A percentile compares a stretch with the other conserved stretches of the same genome.
Conservation (phyloP, 2,113 vertebrate genomes). For the Isurus oxyrinchus region DNA sequence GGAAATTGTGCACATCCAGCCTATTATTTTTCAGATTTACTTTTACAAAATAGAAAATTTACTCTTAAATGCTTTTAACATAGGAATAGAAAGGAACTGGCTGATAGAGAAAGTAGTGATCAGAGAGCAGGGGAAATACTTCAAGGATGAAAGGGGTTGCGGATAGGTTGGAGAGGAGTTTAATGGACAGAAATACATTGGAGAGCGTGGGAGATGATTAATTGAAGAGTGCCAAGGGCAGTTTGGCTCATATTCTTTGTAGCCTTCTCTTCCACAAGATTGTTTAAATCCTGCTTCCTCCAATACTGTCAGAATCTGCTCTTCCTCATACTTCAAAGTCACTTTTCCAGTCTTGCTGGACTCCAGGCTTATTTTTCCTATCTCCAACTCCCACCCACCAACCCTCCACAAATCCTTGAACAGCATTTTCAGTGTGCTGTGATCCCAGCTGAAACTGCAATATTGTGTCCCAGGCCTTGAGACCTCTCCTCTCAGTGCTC, state of each 20-base stretch:
- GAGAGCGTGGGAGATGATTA: too few relatives aligned
- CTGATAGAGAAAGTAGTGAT: too few relatives aligned
- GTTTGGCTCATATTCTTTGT: too few relatives aligned
- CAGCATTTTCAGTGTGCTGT: background rate
- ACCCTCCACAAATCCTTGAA: background rate
- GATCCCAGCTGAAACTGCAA: background rate
- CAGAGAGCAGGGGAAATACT: too few relatives aligned
- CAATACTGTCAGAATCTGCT: background rate
- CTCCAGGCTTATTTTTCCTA: background rate
- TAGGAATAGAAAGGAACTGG: background rate
- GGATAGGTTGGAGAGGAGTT: too few relatives aligned
- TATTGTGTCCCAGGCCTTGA: background rate
- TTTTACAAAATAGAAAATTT: background rate
- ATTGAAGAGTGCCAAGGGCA: too few relatives aligned
- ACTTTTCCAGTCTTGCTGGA: background rate
- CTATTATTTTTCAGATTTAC: background rate
- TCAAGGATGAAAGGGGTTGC: too few relatives aligned
- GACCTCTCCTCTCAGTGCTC: background rate
- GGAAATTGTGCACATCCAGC: background rate
- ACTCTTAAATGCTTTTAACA: background rate
- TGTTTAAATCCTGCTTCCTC: too few relatives aligned
- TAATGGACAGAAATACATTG: too few relatives aligned
- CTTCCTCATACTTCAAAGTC: background rate
- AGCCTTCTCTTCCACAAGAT: too few relatives aligned
- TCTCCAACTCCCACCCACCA: background rate